These are phyloP conservation scores for Lycophotia porphyrea DNA, from an alignment of 2,888 invertebrate species.

Conservation along the genomic window DNA sequence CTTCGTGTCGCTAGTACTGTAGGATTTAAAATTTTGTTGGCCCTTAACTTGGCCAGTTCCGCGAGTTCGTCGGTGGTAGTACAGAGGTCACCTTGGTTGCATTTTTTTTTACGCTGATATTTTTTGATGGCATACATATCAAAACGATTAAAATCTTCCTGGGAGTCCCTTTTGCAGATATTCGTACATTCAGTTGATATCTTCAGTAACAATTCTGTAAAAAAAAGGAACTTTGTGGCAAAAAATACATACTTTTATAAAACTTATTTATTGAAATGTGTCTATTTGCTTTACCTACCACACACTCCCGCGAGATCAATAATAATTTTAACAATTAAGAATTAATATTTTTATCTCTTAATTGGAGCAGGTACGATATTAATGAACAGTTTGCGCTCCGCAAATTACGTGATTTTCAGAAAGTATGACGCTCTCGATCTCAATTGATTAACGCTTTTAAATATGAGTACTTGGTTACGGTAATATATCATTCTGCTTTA, in stretches of 20 bases:
- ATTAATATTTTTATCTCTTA: too few species aligned
- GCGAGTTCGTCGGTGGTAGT: not conserved
- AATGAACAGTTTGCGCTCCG: slow-evolving; percentile 31
- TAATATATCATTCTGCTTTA: not conserved
- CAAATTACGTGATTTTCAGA: slow-evolving; percentile 34
- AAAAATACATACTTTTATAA: too few species aligned
- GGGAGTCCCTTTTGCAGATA: not conserved
- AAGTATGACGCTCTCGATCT: slow-evolving; percentile 20
- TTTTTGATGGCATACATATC: not conserved
- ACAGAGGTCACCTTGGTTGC: not conserved
- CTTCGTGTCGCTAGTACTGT: not conserved
- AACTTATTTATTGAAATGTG: too few species aligned
- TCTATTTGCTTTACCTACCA: too few species aligned
- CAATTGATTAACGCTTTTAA: slow-evolving; percentile 40
- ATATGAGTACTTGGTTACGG: slow-evolving; percentile 13
- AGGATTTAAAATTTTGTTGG: not conserved
- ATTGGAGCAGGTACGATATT: slow-evolving; percentile 17
- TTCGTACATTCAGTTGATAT: not conserved
- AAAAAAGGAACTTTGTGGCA: not conserved
- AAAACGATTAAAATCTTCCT: not conserved
- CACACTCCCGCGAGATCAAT: too few species aligned
- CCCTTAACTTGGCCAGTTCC: not conserved
- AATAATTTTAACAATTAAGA: not conserved
- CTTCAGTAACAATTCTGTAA: not conserved
- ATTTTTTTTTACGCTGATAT: not conserved